Percentiles rank a stretch among this genome's conserved stretches.
Evolutionary conservation across 2,888 invertebrate species (phyloP).

Genomic region (Auanema freiburgensis): DNA sequence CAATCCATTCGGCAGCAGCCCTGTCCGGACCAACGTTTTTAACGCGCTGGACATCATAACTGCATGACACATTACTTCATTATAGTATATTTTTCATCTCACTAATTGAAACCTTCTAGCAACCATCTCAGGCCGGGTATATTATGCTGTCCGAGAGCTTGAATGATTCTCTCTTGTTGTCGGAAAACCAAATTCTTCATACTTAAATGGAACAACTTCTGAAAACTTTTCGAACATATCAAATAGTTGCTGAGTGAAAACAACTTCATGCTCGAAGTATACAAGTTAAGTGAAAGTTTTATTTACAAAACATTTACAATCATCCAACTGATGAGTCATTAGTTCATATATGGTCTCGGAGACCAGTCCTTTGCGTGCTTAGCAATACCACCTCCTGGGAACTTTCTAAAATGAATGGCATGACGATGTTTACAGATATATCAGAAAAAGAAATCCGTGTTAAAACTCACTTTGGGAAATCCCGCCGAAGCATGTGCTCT

Average conservation of each 20-base stretch:
- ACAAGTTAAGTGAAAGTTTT: too few species aligned
- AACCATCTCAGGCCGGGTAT: slow-evolving; percentile 54
- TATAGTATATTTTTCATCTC: slow-evolving; percentile 5
- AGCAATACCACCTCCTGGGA: slow-evolving; percentile 15
- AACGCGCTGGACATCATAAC: slow-evolving; percentile 50
- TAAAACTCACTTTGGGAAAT: slow-evolving; percentile 27
- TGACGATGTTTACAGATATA: too few species aligned
- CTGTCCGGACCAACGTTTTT: slow-evolving; percentile 79
- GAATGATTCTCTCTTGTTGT: slow-evolving; percentile 32
- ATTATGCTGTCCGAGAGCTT: slow-evolving; percentile 48
- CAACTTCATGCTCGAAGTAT: too few species aligned
- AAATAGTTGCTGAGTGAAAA: too few species aligned
- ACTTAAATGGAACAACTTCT: too few species aligned
- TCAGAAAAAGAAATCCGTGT: neutral
- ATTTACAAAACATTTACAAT: too few species aligned
- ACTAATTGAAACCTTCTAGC: slow-evolving; percentile 56
- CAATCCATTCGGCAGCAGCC: slow-evolving; percentile 91
- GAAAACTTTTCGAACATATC: too few species aligned
- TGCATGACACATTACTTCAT: slow-evolving; percentile 25
- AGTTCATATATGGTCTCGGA: slow-evolving; percentile 37
- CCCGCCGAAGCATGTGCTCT: slow-evolving; percentile 48
- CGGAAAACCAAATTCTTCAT: slow-evolving; percentile 7
- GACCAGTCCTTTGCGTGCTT: slow-evolving; percentile 40
- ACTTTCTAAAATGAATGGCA: slow-evolving; percentile 7
- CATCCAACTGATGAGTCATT: neutral